A percentile compares a stretch with the other conserved stretches of the same genome.
Conservation (phyloP, 2,797 vertebrate species). For the Mionectes olivaceus region DNA sequence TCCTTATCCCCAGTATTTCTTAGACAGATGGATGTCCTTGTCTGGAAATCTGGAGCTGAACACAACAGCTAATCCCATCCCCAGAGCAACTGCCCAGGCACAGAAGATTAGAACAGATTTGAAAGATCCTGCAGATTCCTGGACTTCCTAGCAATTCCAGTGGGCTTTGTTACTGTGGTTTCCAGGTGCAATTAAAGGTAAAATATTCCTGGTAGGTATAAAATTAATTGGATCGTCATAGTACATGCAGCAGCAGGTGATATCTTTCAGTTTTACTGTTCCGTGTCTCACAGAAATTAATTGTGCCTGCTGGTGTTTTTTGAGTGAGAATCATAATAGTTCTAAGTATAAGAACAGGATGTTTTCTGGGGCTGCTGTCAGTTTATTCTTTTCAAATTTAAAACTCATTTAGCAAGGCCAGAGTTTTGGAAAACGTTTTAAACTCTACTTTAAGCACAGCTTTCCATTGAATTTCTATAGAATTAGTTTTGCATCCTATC, state of each 20-base stretch:
- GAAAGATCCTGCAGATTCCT: background rate
- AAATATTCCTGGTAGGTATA: background rate
- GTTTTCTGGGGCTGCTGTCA: background rate
- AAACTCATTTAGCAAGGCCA: background rate
- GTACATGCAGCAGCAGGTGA: background rate
- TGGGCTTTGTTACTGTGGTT: background rate
- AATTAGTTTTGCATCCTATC: background rate
- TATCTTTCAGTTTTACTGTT: background rate
- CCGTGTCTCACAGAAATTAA: background rate
- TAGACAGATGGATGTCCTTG: background rate
- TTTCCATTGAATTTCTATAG: background rate
- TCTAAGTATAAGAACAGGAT: background rate
- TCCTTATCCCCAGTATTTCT: background rate
- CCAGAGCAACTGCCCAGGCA: background rate
- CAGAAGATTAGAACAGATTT: background rate
- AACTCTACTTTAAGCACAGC: background rate
- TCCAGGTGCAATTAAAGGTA: background rate
- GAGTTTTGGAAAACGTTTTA: background rate
- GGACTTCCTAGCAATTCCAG: background rate
- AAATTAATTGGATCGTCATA: background rate
- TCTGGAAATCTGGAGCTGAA: background rate
- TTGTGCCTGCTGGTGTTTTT: background rate
- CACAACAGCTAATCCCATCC: background rate
- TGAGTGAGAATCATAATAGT: background rate
- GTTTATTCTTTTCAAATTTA: background rate